These are phyloP conservation scores for Aphaenogaster rudis DNA, from an alignment of 1,140 invertebrate genomes.

Conservation along the genomic window DNA sequence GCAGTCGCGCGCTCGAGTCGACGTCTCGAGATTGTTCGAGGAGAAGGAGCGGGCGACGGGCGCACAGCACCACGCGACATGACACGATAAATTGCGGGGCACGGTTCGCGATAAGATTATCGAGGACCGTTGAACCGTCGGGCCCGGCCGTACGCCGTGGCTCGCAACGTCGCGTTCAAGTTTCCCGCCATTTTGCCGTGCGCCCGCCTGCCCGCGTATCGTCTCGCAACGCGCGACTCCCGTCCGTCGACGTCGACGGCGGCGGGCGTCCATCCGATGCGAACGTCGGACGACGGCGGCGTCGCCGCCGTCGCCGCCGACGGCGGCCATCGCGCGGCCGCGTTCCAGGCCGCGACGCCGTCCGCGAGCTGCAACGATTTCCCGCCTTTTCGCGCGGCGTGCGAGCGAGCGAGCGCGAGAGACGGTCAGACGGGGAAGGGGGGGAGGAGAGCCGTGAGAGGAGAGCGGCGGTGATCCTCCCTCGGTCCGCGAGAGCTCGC, in stretches of 20 bases:
- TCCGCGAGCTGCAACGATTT: conserved; percentile 62
- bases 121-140: conserved; percentile 74
- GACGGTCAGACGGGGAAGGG: not conserved
- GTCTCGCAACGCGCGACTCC: not conserved
- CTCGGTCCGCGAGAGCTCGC: conserved; percentile 61
- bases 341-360: conserved; percentile 8
- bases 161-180: conserved; percentile 66
- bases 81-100: conserved; percentile 68
- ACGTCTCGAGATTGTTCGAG: conserved; percentile 54
- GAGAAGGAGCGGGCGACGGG: conserved; percentile 20
- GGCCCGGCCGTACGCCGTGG: not conserved
- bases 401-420: not conserved
- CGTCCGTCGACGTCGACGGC: not conserved
- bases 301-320: not conserved
- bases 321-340: not conserved
- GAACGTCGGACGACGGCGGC: not conserved
- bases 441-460: not conserved
- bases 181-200: conserved; percentile 79
- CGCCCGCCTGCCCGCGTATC: not conserved
- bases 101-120: conserved; percentile 77
- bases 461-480: conserved; percentile 52
- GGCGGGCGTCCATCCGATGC: not conserved
- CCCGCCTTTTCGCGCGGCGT: conserved; percentile 79
- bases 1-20: not conserved
- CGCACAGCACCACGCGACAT: conserved; percentile 17